Base-by-base conservation (phyloP, 2,797 vertebrate genomes). In the Pampus argenteus region DNA sequence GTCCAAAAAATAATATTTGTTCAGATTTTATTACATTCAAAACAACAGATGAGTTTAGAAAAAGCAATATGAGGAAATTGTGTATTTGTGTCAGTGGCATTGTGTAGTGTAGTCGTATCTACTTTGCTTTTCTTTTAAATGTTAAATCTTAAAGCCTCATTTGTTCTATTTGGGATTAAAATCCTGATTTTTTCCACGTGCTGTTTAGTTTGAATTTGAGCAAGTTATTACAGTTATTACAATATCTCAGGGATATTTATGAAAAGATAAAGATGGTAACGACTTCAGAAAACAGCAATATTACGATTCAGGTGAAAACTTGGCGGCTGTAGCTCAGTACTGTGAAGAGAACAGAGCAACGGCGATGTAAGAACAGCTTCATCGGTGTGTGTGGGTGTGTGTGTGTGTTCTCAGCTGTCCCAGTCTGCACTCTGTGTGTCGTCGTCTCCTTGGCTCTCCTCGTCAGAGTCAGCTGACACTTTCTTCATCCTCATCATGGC, bases 401-500 rank as follows among this genome's bases (percentile, higher is more conserved):
- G 17, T 11, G 57, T n/a, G 20, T 31, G 22, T 49, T 23, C 83
- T 92, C 92, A 98, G 81, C 67, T 92, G 76, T 97, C 97, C 98
- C 98, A 99, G 15, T 98, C 96, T 1, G 76, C 69, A 0, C 81
- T 93, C 13, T 73, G 92, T 40, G 77, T 89, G 59, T 96, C 96
- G 0, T 92, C 91, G 0, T 88, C 91, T 57, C 94, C 94, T 77
- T 40, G 61, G 18, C 40, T 1, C 0, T 96, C 96, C 0, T 96
- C 95, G 18, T 99, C 97, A 0, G 97, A 99, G 85, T 97, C 97
- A 0, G 95, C 90, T 0, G 97, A 95, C 50, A 97, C 95, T 65
- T 93, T 96, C 93, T 98, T 97, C 94, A 99, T 99, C 87, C 98
- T 95, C 92, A 96, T 91, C 89, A 99, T 97, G 65, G 94, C 97